phyloP scores from a whole-genome alignment of 2,113 vertebrate species.

The Phyllostomus discolor region DNA sequence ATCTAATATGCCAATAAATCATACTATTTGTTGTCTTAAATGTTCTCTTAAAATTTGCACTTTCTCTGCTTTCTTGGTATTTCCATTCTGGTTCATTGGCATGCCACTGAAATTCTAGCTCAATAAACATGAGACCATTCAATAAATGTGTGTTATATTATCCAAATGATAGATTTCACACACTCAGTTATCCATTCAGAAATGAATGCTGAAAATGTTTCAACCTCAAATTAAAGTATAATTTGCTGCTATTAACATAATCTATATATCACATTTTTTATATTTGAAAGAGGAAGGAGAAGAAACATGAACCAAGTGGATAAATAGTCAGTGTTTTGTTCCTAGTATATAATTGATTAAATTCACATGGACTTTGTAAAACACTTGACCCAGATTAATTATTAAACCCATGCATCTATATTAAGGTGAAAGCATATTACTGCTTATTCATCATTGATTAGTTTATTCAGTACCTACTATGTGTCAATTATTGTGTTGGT shows the following conservation, averaged over 20 bases:
- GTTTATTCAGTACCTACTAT: background rate
- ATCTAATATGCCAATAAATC: background rate
- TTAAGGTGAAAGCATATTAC: background rate
- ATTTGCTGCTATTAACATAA: conserved; percentile 4
- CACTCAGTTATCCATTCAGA: background rate
- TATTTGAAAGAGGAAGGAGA: background rate
- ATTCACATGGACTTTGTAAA: background rate
- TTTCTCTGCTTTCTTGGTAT: background rate
- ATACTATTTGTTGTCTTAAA: background rate
- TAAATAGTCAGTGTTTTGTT: background rate
- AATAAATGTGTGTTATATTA: background rate
- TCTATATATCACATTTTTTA: background rate
- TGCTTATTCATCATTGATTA: background rate
- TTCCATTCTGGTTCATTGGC: background rate
- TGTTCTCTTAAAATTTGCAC: background rate
- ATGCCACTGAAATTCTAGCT: background rate
- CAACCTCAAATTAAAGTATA: conserved; percentile 24
- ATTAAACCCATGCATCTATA: background rate
- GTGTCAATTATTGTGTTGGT: background rate
- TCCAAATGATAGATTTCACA: background rate
- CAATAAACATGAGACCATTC: background rate
- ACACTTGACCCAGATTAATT: background rate
- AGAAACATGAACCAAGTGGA: background rate
- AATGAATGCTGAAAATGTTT: conserved; percentile 18
- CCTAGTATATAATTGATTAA: background rate